Evolutionary conservation across 2,797 vertebrate genomes (phyloP).

Genomic region (Typhlichthys eigenmanni): DNA sequence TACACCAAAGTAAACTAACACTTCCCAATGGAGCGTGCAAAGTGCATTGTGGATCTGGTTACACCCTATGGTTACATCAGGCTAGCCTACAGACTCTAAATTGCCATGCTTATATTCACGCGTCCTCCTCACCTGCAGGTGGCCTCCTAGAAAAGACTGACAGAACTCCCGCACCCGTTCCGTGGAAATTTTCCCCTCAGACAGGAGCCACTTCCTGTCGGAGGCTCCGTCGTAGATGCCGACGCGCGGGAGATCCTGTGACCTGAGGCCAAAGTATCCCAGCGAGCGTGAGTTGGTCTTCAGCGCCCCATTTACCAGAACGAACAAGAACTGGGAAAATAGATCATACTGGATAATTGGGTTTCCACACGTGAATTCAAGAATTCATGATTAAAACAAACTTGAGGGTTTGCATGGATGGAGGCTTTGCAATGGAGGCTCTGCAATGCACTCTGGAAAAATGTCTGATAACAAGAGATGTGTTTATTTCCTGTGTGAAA

Average conservation of each 20-base stretch:
- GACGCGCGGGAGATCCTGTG: constrained; percentile 84
- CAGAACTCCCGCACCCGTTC: constrained; percentile 82
- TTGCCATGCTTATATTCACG: not conserved
- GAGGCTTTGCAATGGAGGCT: too few species aligned
- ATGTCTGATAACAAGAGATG: not conserved
- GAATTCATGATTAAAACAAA: not conserved
- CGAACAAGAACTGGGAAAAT: constrained; percentile 86
- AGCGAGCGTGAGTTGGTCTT: constrained; percentile 78
- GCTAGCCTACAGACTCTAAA: not conserved
- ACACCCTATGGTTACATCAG: too few species aligned
- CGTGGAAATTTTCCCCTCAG: constrained; percentile 73
- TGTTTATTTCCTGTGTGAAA: too few species aligned
- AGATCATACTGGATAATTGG: not conserved
- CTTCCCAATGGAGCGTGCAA: too few species aligned
- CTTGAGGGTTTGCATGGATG: too few species aligned
- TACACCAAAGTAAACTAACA: too few species aligned
- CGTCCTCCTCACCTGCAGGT: constrained; percentile 69
- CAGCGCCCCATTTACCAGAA: constrained; percentile 82
- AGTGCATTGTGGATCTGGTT: too few species aligned
- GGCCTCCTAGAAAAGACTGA: constrained; percentile 75
- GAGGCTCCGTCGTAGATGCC: constrained; percentile 80
- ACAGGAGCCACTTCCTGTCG: constrained; percentile 82
- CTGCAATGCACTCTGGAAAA: too few species aligned
- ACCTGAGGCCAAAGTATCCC: constrained; percentile 84
- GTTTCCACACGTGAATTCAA: too few species aligned